These are phyloP conservation scores for Tragelaphus imberbis DNA, from an alignment of 2,113 vertebrate genomes.

Conservation along the genomic window DNA sequence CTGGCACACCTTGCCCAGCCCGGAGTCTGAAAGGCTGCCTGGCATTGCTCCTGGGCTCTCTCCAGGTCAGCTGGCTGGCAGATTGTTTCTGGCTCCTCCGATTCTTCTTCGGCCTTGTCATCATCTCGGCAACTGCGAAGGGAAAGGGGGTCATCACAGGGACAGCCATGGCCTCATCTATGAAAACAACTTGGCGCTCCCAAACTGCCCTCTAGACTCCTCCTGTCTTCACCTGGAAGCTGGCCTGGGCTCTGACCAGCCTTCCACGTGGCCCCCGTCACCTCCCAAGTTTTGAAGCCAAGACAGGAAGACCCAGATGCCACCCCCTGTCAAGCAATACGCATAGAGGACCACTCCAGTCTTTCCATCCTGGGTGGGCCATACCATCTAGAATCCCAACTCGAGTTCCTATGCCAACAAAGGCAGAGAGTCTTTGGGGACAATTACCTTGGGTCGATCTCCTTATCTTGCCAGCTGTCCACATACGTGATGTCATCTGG, in stretches of 20 bases:
- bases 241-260: not conserved
- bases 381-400: not conserved
- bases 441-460: constrained; percentile 71
- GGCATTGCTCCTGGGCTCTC: constrained; percentile 58
- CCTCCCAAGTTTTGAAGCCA: not conserved
- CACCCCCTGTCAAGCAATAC: not conserved
- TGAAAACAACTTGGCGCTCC: not conserved
- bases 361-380: not conserved
- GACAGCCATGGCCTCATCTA: not conserved
- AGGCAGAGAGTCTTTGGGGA: not conserved
- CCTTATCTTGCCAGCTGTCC: constrained; percentile 85
- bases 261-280: accelerated
- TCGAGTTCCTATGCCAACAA: not conserved
- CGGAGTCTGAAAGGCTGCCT: constrained; percentile 67
- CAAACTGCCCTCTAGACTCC: not conserved
- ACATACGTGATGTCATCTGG: constrained; percentile 80
- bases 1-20: constrained; percentile 80
- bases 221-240: not conserved
- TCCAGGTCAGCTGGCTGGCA: constrained; percentile 74
- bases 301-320: not conserved
- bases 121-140: constrained; percentile 81
- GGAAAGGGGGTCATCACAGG: not conserved
- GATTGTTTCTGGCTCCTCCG: constrained; percentile 59
- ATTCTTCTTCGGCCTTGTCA: not conserved
- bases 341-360: accelerated